phyloP scores from a whole-genome alignment of 1,140 invertebrate genomes.

The Zaprionus kolodkinae region DNA sequence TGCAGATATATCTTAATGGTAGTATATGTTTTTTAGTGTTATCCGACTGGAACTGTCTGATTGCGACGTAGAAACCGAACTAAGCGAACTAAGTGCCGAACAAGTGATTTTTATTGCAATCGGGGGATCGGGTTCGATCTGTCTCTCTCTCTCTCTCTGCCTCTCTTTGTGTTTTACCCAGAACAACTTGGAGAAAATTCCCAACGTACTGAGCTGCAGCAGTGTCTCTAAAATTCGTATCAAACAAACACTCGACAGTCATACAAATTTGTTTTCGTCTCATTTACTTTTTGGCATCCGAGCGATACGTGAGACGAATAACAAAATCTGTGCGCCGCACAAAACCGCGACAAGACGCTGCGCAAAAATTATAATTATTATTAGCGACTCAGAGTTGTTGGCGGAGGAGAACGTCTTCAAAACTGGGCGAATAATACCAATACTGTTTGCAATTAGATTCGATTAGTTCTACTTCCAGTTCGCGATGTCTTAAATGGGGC shows the following conservation, averaged over 20 bases:
- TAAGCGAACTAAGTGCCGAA: conserved; percentile 2
- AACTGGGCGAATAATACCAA: not conserved
- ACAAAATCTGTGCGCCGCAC: not conserved
- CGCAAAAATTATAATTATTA: conserved; percentile 22
- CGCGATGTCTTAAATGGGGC: conserved; percentile 40
- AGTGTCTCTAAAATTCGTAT: conserved; percentile 28
- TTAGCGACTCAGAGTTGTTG: conserved; percentile 6
- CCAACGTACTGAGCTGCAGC: conserved; percentile 10
- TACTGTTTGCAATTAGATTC: conserved; percentile 17
- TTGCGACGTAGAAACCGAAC: conserved; percentile 24
- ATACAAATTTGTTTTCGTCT: conserved; percentile 32
- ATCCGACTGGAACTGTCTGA: conserved; percentile 6
- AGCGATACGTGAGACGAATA: conserved; percentile 27
- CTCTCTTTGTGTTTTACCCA: conserved; percentile 28
- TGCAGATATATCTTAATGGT: conserved; percentile 1
- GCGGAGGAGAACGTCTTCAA: conserved; percentile 9
- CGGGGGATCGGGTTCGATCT: not conserved
- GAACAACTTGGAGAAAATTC: conserved; percentile 19
- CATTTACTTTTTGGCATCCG: conserved; percentile 30
- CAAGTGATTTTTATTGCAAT: conserved; percentile 39
- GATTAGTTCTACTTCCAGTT: conserved; percentile 20
- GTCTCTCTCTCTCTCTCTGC: not conserved
- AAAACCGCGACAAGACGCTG: conserved; percentile 10
- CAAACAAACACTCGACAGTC: conserved; percentile 29
- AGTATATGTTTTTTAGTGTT: conserved; percentile 3